Percentiles rank a stretch among this genome's conserved stretches.
These are phyloP conservation scores for Xyrauchen texanus DNA, from an alignment of 2,113 vertebrate species.

Conservation along the genomic window DNA sequence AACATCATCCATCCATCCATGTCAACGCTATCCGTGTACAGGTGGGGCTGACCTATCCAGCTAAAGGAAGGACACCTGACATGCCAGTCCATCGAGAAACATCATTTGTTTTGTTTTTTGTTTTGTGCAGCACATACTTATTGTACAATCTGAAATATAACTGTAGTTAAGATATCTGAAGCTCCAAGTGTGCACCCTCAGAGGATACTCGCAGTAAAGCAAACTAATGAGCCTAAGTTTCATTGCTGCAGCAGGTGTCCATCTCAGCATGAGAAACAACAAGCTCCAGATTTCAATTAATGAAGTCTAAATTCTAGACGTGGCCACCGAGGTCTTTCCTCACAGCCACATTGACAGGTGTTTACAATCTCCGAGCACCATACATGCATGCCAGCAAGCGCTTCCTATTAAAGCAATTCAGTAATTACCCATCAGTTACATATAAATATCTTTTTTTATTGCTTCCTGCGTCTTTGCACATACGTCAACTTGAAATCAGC, in stretches of 20 bases:
- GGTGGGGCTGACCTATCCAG: no score
- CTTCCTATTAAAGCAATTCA: constrained; percentile 41
- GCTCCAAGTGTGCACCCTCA: background rate
- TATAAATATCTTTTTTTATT: constrained; percentile 55
- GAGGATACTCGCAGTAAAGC: background rate
- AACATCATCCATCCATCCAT: no score
- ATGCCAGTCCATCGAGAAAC: no score
- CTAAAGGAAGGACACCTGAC: no score
- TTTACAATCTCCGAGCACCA: constrained; percentile 49
- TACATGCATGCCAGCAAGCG: constrained; percentile 49
- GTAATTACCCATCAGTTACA: constrained; percentile 58
- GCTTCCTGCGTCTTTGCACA: constrained; percentile 39
- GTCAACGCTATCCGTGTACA: no score
- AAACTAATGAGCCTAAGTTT: constrained; percentile 58
- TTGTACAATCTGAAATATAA: no score
- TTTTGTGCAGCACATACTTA: no score
- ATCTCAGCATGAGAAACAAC: constrained; percentile 56
- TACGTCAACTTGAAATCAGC: constrained; percentile 22
- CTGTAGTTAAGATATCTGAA: background rate
- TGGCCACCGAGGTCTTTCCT: constrained; percentile 31
- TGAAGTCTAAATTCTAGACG: constrained; percentile 53
- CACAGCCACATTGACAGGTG: constrained; percentile 57
- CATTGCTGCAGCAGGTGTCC: constrained; percentile 59
- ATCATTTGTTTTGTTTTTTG: no score
- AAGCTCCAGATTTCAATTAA: constrained; percentile 58